These are phyloP conservation scores for Corynorhinus townsendii DNA, from an alignment of 2,113 vertebrate species.

Conservation along the genomic window DNA sequence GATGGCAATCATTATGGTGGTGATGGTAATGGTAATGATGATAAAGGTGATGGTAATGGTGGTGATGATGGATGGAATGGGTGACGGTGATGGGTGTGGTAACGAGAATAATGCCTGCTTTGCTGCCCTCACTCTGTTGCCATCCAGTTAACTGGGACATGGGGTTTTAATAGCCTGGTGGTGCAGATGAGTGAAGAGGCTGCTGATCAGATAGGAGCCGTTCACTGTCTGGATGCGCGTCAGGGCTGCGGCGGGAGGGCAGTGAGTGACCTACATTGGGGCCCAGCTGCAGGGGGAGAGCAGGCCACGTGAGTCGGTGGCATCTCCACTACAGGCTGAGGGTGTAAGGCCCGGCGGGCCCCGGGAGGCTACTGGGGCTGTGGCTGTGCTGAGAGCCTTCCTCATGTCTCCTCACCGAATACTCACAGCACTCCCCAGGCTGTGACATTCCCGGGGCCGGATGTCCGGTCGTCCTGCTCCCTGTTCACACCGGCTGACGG, in stretches of 20 bases:
- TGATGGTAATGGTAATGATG: accelerated
- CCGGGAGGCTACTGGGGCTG: background rate
- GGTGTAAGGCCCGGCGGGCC: too few species aligned
- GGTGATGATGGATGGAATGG: background rate
- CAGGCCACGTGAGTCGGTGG: background rate
- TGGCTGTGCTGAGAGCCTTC: background rate
- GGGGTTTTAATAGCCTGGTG: background rate
- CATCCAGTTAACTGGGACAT: too few species aligned
- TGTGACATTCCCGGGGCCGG: background rate
- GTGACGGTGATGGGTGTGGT: background rate
- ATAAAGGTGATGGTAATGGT: background rate
- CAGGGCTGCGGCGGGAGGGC: background rate
- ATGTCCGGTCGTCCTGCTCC: background rate
- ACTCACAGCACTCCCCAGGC: background rate
- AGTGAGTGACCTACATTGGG: background rate
- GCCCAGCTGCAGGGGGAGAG: background rate
- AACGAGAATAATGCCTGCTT: background rate
- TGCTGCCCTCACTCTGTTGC: background rate
- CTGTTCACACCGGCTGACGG: background rate
- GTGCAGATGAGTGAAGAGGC: background rate
- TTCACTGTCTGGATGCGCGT: background rate
- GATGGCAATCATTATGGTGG: background rate
- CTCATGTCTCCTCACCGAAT: background rate
- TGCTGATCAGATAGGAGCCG: too few species aligned
- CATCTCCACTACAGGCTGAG: too few species aligned